Percentiles rank a stretch among this genome's conserved stretches.
phyloP scores from a whole-genome alignment of 1,140 invertebrate genomes.

The Drosophila paulistorum region DNA sequence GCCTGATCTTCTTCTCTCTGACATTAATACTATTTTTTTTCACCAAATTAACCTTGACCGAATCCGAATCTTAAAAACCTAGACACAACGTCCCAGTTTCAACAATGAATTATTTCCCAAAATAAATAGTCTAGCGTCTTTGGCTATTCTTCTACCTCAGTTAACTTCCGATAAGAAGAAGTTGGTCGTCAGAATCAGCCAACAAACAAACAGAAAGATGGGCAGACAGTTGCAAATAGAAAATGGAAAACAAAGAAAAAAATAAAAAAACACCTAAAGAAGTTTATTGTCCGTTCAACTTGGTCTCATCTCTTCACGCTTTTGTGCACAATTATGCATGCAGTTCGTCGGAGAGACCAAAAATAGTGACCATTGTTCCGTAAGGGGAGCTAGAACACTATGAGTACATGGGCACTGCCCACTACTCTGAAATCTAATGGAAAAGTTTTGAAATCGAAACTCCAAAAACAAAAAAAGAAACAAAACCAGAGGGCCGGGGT shows the following conservation, averaged over 20 bases:
- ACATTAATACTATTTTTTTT: constrained; percentile 30
- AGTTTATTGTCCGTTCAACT: constrained; percentile 70
- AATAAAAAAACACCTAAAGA: constrained; percentile 1
- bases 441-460: constrained; percentile 22
- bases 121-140: constrained; percentile 47
- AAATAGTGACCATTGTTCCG: constrained; percentile 69
- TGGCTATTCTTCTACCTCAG: constrained; percentile 32
- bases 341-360: constrained; percentile 71
- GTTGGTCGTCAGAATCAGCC: constrained; percentile 56
- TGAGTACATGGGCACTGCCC: too few relatives aligned
- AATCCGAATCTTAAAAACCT: constrained; percentile 66
- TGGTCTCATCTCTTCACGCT: constrained; percentile 60
- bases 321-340: constrained; percentile 79
- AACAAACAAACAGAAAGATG: constrained; percentile 4
- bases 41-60: constrained; percentile 76
- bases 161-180: constrained; percentile 69
- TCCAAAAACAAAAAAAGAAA: background rate
- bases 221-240: constrained; percentile 22
- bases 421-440: constrained; percentile 17
- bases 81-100: constrained; percentile 65
- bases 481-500: too few relatives aligned
- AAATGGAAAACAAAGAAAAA: background rate
- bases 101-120: constrained; percentile 62
- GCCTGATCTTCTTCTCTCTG: constrained; percentile 59
- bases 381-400: constrained; percentile 35